Conservation (phyloP, 2,888 invertebrate species). For the Oligia latruncula region DNA sequence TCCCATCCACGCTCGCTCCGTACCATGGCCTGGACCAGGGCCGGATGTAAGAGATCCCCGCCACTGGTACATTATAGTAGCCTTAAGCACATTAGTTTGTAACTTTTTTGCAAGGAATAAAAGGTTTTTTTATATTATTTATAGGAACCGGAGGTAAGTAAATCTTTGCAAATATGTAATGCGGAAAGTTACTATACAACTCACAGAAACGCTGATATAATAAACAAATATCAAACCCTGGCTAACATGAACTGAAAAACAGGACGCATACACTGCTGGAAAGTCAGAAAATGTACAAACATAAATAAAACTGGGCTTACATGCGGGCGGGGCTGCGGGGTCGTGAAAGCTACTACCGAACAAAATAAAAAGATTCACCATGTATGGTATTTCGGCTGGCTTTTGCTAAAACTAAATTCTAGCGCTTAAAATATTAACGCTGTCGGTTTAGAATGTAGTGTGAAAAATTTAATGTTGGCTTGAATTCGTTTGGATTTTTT, state of each 20-base stretch:
- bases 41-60: too few relatives aligned
- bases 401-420: slow-evolving; percentile 43
- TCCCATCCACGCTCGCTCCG: too few relatives aligned
- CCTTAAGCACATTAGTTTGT: too few relatives aligned
- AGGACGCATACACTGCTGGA: neutral
- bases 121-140: too few relatives aligned
- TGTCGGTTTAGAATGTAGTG: neutral
- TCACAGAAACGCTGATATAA: neutral
- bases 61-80: too few relatives aligned
- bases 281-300: slow-evolving; percentile 51
- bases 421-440: slow-evolving; percentile 37
- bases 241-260: slow-evolving; percentile 19
- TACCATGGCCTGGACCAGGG: too few relatives aligned
- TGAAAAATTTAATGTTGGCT: slow-evolving; percentile 7
- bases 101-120: too few relatives aligned
- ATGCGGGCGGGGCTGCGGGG: slow-evolving; percentile 32
- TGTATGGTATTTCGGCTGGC: slow-evolving; percentile 14
- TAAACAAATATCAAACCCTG: slow-evolving; percentile 20
- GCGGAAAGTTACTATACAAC: neutral
- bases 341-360: slow-evolving; percentile 32
- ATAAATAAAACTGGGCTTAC: slow-evolving; percentile 46
- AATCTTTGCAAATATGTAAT: neutral
- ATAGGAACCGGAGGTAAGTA: too few relatives aligned
- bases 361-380: slow-evolving; percentile 25
- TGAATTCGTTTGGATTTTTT: slow-evolving; percentile 5